Conservation (phyloP, 2,797 vertebrate species). For the Poeciliopsis gracilis region DNA sequence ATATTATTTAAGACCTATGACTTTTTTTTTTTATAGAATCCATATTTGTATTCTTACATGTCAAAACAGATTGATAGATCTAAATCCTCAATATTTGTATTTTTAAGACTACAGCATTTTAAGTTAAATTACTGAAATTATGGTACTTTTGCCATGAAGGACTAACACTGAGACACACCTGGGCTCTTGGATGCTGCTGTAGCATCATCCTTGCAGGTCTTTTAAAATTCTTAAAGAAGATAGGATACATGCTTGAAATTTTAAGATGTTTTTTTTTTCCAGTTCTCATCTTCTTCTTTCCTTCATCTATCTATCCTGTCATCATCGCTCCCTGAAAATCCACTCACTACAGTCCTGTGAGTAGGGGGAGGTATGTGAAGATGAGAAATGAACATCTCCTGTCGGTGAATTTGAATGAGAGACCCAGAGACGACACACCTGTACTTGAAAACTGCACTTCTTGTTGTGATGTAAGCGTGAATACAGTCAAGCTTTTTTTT, state of each 20-base stretch:
- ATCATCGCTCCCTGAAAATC: conserved; percentile 65
- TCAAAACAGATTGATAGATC: neutral
- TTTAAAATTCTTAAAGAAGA: conserved; percentile 29
- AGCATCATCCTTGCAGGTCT: conserved; percentile 11
- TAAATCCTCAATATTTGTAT: neutral
- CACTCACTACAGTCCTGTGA: conserved; percentile 50
- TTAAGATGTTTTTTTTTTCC: conserved; percentile 59
- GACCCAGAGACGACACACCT: conserved; percentile 10
- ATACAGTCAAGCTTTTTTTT: neutral
- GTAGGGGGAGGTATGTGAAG: conserved; percentile 48
- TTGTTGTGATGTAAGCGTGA: neutral
- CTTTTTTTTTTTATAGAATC: neutral
- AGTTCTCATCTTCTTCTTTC: conserved; percentile 66
- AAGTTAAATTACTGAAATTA: neutral
- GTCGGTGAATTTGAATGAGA: neutral
- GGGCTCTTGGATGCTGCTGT: neutral
- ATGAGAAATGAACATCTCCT: conserved; percentile 58
- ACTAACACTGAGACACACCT: neutral
- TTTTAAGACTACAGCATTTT: neutral
- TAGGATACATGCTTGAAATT: conserved; percentile 56
- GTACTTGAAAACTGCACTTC: neutral
- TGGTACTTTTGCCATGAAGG: neutral
- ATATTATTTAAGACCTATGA: too few species aligned
- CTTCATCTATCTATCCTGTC: conserved; percentile 69
- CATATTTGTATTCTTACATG: neutral